Percentiles rank a stretch among this genome's conserved stretches.
These are phyloP conservation scores for Lepus oiostolus DNA, from an alignment of 2,797 vertebrate genomes.

Conservation along the genomic window DNA sequence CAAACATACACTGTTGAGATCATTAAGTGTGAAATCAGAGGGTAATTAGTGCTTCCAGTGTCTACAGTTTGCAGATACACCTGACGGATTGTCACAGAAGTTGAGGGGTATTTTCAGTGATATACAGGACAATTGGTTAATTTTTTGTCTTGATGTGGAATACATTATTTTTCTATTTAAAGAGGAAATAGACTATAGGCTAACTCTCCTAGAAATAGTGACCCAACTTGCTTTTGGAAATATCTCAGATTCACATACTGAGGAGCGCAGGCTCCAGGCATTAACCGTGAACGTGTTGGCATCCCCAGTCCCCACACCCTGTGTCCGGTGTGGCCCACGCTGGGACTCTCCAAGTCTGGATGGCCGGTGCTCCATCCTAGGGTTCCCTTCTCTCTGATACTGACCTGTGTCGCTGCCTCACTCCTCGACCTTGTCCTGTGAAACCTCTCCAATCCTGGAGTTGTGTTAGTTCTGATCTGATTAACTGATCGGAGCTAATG, in stretches of 20 bases:
- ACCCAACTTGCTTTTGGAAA: not conserved
- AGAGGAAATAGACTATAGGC: not conserved
- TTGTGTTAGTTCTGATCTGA: not conserved
- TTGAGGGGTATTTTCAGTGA: not conserved
- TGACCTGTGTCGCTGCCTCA: not conserved
- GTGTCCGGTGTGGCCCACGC: not conserved
- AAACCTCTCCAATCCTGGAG: conserved; percentile 6
- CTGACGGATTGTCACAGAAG: not conserved
- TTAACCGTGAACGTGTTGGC: not conserved
- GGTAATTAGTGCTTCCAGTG: not conserved
- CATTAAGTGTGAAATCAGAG: not conserved
- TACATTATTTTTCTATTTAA: conserved; percentile 26
- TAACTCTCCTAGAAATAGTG: not conserved
- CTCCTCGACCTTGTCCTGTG: not conserved
- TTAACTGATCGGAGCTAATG: not conserved
- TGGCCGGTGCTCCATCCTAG: not conserved
- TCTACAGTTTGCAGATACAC: not conserved
- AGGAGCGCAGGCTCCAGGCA: not conserved
- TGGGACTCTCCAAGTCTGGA: not conserved
- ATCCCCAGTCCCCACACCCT: not conserved
- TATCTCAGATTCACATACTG: not conserved
- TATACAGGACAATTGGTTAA: not conserved
- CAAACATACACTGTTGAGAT: not conserved
- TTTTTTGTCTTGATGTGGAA: not conserved
- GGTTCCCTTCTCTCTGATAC: not conserved